Evolutionary conservation across 1,140 invertebrate species (phyloP).

Genomic region (Dendrolimus kikuchii): DNA sequence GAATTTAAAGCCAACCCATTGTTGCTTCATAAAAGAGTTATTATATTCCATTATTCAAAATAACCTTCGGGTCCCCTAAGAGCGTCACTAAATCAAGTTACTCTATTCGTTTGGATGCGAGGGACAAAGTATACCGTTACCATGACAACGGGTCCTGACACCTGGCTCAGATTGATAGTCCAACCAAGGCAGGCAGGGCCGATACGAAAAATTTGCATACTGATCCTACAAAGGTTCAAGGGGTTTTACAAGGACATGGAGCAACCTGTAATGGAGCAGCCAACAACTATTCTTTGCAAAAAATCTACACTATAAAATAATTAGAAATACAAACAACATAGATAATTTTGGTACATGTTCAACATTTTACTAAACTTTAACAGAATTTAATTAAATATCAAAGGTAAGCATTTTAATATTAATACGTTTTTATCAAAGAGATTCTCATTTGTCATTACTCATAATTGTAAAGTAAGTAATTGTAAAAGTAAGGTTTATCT

Average conservation of each 20-base stretch:
- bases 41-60: constrained; percentile 3
- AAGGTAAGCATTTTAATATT: no score
- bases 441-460: no score
- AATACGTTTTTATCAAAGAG: no score
- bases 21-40: constrained; percentile 13
- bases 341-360: no score
- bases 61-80: constrained; percentile 3
- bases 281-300: no score
- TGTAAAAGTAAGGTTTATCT: no score
- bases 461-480: no score
- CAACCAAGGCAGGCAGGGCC: constrained; percentile 26
- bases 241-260: not conserved
- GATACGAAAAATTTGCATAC: constrained; percentile 50
- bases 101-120: constrained; percentile 17
- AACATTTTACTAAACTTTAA: no score
- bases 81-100: constrained; percentile 13
- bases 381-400: no score
- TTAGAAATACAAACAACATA: no score
- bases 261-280: no score
- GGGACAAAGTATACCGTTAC: constrained; percentile 23
- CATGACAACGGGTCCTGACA: constrained; percentile 29
- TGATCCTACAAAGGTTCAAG: constrained; percentile 25
- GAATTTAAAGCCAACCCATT: constrained; percentile 3
- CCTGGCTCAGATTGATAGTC: constrained; percentile 40
- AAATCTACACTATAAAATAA: no score